Conservation (phyloP, 2,113 vertebrate genomes). For the Stigmatopora nigra region DNA sequence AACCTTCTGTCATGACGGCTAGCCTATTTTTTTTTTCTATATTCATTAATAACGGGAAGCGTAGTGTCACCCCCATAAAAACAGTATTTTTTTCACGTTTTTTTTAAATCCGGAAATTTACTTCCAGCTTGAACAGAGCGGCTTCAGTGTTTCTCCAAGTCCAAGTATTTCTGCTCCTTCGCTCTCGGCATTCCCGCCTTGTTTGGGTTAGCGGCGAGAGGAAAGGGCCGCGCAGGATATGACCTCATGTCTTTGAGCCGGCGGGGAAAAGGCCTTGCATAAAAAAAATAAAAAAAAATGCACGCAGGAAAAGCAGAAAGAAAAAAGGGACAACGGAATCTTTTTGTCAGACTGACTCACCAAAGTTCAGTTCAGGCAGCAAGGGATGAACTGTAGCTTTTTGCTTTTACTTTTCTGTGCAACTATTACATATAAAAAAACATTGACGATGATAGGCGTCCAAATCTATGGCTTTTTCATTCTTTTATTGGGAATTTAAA, state of each 20-base stretch:
- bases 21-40: slow-evolving; percentile 29
- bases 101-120: slow-evolving; percentile 5
- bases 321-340: slow-evolving; percentile 1
- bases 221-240: slow-evolving; percentile 88
- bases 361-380: background rate
- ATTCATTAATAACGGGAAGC: slow-evolving; percentile 9
- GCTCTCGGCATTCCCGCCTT: slow-evolving; percentile 56
- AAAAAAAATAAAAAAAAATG: slow-evolving; percentile 56
- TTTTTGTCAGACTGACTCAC: background rate
- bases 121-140: slow-evolving; percentile 44
- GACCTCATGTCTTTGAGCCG: slow-evolving; percentile 80
- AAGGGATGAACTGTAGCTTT: background rate
- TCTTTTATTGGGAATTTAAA: too few relatives aligned
- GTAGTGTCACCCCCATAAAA: slow-evolving; percentile 9
- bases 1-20: slow-evolving; percentile 37
- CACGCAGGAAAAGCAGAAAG: background rate
- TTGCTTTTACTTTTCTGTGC: background rate
- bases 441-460: too few relatives aligned
- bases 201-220: slow-evolving; percentile 80
- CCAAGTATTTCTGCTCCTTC: slow-evolving; percentile 4
- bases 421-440: background rate
- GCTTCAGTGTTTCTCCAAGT: slow-evolving; percentile 39
- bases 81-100: slow-evolving; percentile 2
- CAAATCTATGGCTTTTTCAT: too few relatives aligned
- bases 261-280: slow-evolving; percentile 67